A percentile compares a stretch with the other conserved stretches of the same genome.
Evolutionary conservation across 2,888 invertebrate genomes (phyloP).

Genomic region (Acrobasis repandana): DNA sequence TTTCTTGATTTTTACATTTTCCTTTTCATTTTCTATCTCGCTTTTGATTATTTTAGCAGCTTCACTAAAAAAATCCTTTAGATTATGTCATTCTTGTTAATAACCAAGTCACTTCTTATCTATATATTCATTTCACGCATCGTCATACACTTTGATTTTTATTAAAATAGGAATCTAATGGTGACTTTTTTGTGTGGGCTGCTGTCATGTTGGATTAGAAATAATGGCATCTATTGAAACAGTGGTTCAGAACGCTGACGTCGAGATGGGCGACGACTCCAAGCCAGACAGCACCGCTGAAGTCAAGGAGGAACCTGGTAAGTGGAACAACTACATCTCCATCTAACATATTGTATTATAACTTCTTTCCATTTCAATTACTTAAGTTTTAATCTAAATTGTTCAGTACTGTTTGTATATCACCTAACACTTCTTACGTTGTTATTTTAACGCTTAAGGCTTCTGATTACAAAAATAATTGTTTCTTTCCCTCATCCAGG

Average conservation of each 20-base stretch:
- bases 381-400: too few species aligned
- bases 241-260: conserved; percentile 89
- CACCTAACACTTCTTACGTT: too few species aligned
- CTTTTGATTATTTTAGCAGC: not conserved
- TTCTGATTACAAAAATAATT: too few species aligned
- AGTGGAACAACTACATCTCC: conserved; percentile 30
- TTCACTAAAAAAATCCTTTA: not conserved
- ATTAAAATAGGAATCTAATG: conserved; percentile 56
- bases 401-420: too few species aligned
- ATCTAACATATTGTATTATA: too few species aligned
- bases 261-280: conserved; percentile 84
- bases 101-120: conserved; percentile 3
- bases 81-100: not conserved
- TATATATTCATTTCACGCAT: not conserved
- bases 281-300: conserved; percentile 87
- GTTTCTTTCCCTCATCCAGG: conserved; percentile 36
- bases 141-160: conserved; percentile 7
- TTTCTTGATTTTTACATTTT: not conserved
- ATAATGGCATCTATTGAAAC: conserved; percentile 93
- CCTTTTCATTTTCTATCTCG: not conserved
- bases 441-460: too few species aligned
- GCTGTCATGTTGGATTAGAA: conserved; percentile 82
- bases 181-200: conserved; percentile 72
- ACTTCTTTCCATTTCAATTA: too few species aligned
- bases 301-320: conserved; percentile 86